Evolutionary conservation across 2,113 vertebrate species (phyloP).

Genomic region (Tor tambroides): DNA sequence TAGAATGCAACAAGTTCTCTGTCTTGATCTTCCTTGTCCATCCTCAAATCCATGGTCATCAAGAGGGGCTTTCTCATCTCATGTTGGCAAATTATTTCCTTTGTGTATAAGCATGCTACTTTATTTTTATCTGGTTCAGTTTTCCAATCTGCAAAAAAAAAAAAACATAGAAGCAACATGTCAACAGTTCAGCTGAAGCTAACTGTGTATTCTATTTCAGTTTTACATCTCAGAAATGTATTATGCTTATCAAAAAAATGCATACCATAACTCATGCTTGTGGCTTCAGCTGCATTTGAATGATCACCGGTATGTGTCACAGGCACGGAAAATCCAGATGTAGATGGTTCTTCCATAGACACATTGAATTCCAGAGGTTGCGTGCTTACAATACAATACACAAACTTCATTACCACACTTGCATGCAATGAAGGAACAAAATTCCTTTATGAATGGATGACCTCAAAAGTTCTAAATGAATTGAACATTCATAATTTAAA

Average conservation of each 20-base stretch:
- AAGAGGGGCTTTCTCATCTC: not conserved
- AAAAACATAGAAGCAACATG: not conserved
- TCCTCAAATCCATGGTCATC: not conserved
- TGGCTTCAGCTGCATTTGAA: not conserved
- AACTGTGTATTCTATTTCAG: not conserved
- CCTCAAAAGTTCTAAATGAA: not conserved
- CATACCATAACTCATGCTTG: not conserved
- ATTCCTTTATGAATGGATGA: not conserved
- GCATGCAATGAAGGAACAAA: not conserved
- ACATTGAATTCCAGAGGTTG: not conserved
- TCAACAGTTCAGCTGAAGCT: not conserved
- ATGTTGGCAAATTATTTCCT: not conserved
- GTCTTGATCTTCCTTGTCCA: constrained; percentile 35
- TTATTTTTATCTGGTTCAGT: not conserved
- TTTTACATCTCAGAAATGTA: not conserved
- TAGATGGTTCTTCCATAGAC: constrained; percentile 2
- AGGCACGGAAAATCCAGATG: not conserved
- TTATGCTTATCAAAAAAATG: not conserved
- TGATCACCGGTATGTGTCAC: not conserved
- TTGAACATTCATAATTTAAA: not conserved
- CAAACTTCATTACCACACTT: not conserved
- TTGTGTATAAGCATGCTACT: not conserved
- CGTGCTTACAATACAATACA: not conserved
- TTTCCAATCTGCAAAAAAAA: constrained; percentile 3
- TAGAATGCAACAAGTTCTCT: constrained; percentile 10